phyloP scores from a whole-genome alignment of 1,140 invertebrate genomes.

The Ruditapes philippinarum region DNA sequence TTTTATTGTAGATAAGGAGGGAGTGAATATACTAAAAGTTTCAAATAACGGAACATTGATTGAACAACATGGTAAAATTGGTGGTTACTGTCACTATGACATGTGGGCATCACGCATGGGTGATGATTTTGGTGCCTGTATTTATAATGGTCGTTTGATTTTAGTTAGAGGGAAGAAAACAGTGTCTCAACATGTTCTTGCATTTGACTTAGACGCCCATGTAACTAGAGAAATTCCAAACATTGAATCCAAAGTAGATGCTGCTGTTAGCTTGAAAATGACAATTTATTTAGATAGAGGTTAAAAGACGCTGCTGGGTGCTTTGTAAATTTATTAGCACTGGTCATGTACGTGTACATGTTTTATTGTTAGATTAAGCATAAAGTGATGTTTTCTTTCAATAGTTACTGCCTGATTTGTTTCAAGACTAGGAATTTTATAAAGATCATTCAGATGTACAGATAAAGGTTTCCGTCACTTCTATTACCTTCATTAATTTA shows the following conservation, averaged over 20 bases:
- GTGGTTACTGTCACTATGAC: not conserved
- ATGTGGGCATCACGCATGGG: not conserved
- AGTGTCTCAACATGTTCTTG: not conserved
- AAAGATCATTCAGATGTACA: too few relatives aligned
- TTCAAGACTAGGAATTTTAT: too few relatives aligned
- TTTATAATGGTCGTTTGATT: not conserved
- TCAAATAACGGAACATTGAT: not conserved
- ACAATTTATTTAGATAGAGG: not conserved
- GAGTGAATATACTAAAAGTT: not conserved
- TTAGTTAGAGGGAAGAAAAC: not conserved
- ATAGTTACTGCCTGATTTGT: too few relatives aligned
- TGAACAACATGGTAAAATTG: not conserved
- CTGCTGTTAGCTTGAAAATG: not conserved
- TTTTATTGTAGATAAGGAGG: not conserved
- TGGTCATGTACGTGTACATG: too few relatives aligned
- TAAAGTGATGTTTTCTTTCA: too few relatives aligned
- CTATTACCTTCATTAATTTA: too few relatives aligned
- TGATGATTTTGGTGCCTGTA: not conserved
- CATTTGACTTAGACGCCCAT: not conserved
- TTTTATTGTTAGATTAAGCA: too few relatives aligned
- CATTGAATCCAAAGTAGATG: not conserved
- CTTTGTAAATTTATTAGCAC: too few relatives aligned
- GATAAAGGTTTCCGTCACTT: too few relatives aligned
- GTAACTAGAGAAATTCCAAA: not conserved
- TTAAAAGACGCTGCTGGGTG: too few relatives aligned